Percentiles rank a stretch among this genome's conserved stretches.
Evolutionary conservation across 2,113 vertebrate genomes (phyloP).

Genomic region (Saguinus midas): DNA sequence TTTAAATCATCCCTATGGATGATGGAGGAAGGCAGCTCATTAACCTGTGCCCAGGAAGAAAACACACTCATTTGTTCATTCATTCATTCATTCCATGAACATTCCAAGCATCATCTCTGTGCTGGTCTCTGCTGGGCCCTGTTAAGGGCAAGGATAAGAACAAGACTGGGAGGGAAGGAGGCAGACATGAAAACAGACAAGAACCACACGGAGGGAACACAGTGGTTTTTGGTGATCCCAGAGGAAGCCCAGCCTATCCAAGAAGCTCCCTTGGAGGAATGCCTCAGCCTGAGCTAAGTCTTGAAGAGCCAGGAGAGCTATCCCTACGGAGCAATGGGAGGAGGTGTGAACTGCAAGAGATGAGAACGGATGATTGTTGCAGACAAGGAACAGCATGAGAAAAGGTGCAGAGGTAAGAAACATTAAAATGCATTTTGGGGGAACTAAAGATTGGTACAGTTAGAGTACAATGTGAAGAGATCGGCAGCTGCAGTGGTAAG

Average conservation of each 20-base stretch:
- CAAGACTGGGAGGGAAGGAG: not conserved
- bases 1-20: not conserved
- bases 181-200: not conserved
- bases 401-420: not conserved
- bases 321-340: not conserved
- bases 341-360: not conserved
- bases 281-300: not conserved
- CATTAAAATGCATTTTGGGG: not conserved
- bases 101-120: not conserved
- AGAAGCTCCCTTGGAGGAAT: not conserved
- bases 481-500: not conserved
- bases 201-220: not conserved
- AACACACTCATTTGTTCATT: not conserved
- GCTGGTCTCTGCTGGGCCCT: not conserved
- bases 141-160: not conserved
- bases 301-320: not conserved
- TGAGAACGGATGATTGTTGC: not conserved
- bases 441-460: not conserved
- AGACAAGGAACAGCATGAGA: not conserved
- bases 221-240: not conserved
- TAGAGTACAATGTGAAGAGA: not conserved
- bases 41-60: conserved; percentile 58
- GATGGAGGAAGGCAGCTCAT: conserved; percentile 38
- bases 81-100: not conserved
- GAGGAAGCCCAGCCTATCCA: not conserved